A percentile compares a stretch with the other conserved stretches of the same genome.
Evolutionary conservation across 2,113 vertebrate species (phyloP).

Genomic region (Litocranius walleri): DNA sequence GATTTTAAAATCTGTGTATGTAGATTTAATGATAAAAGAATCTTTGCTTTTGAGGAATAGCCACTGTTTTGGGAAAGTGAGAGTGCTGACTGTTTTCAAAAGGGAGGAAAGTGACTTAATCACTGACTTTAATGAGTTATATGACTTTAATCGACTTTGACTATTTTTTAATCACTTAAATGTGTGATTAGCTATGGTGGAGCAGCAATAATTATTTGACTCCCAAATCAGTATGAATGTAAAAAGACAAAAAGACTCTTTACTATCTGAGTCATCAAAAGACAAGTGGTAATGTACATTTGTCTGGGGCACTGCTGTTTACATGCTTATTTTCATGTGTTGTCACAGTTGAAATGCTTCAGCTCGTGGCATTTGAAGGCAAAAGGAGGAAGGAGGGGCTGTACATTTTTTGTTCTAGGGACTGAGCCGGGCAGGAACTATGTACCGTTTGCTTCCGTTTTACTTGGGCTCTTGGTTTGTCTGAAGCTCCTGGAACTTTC

Average conservation of each 20-base stretch:
- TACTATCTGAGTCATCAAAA: background rate
- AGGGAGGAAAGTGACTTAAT: background rate
- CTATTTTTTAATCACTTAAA: background rate
- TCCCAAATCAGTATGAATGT: background rate
- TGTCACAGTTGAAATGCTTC: background rate
- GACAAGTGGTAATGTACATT: background rate
- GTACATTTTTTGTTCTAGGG: background rate
- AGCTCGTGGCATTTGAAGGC: background rate
- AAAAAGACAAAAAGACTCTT: background rate
- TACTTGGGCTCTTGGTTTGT: background rate
- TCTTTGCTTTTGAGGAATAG: background rate
- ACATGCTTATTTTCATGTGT: no score
- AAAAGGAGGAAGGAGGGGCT: background rate
- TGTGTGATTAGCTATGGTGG: background rate
- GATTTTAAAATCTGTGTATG: background rate
- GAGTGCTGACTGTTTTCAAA: background rate
- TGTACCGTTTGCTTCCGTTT: rapidly evolving
- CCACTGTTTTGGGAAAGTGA: background rate
- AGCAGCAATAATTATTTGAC: background rate
- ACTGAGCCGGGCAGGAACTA: no score
- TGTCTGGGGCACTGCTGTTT: background rate
- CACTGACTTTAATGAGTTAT: background rate
- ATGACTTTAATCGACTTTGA: background rate
- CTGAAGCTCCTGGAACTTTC: background rate
- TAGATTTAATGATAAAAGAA: background rate